Evolutionary conservation across 2,797 vertebrate genomes (phyloP).

Genomic region (Hoplostethus mediterraneus): DNA sequence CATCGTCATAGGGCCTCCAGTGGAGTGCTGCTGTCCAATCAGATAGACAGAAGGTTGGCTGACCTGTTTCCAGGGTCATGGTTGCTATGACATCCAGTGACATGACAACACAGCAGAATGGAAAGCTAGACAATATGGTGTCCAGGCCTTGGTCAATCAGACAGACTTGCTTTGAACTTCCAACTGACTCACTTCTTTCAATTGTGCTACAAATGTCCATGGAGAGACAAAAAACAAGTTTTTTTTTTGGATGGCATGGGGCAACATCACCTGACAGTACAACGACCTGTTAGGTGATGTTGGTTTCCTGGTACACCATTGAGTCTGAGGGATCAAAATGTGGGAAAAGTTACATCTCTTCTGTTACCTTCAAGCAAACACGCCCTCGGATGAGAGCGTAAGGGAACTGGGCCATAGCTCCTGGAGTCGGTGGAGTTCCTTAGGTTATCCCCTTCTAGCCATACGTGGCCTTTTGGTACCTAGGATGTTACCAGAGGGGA

Average conservation of each 20-base stretch:
- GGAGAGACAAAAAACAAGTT: neutral
- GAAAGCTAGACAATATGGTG: slow-evolving; percentile 85
- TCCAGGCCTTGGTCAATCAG: slow-evolving; percentile 77
- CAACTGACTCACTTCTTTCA: slow-evolving; percentile 68
- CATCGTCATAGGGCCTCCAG: slow-evolving; percentile 74
- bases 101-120: slow-evolving; percentile 82
- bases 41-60: slow-evolving; percentile 83
- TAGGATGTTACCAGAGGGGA: slow-evolving; percentile 68
- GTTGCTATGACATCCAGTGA: slow-evolving; percentile 81
- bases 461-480: slow-evolving; percentile 97
- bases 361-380: slow-evolving; percentile 94
- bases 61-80: slow-evolving; percentile 84
- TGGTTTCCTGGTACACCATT: neutral
- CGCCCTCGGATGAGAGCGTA: slow-evolving; percentile 96
- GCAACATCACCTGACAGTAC: neutral
- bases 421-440: slow-evolving; percentile 96
- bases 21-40: slow-evolving; percentile 78
- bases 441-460: slow-evolving; percentile 98
- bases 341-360: slow-evolving; percentile 4
- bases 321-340: slow-evolving; percentile 24
- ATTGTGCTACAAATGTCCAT: slow-evolving; percentile 51
- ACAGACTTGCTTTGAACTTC: slow-evolving; percentile 78
- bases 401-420: slow-evolving; percentile 95
- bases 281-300: neutral
- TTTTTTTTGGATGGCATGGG: neutral